Evolutionary conservation across 2,888 invertebrate genomes (phyloP), one percentile per base, ranked within the genome.

Genomic region (Hecatera dysodea): DNA sequence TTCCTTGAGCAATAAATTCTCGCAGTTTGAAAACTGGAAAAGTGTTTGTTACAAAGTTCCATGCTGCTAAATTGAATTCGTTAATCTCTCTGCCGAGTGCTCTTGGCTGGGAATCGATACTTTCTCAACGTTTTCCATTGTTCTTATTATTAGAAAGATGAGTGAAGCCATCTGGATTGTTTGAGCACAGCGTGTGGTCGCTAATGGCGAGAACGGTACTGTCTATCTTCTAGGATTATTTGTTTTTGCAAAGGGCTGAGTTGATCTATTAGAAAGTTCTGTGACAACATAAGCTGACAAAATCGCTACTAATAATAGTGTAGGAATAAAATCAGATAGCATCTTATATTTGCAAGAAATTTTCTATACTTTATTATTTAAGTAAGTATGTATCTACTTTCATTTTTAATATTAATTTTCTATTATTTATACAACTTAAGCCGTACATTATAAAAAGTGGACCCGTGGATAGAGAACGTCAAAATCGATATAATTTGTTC

Each of bases 1-100:
- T 63, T 81, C 72, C 29, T 44, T 59, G 17, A 46, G 29, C 60
- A 27, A 64, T 80, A 78, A 81, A 78, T 81, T 64, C 48, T 48
- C 66, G 24, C 52, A 81, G 66, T 81, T 77, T 72, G 48, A 64
- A 81, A 81, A 22, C 53, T 55, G 27, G 46, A 61, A 65, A 50
- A 76, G 63, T 81, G 60, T 78, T 81, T 50, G 60, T 56, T 60
- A 29, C 59, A 52, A 72, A 78, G 75, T 69, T 80, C 60, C 42
- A 42, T 52, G n/a, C 33, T 61, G 60, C 15, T 60, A 52, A 53
- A 64, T 61, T 80, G 52, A 61, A 78, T 78, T 80, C 46, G 46
- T 69, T 81, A 29, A 80, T 64, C 70, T 63, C 36, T 62, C 46
- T 42, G 56, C 55, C 12, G 29, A 72, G 57, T 50, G 67, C 46